Evolutionary conservation across 2,797 vertebrate genomes (phyloP), one percentile per base, ranked within the genome.

Genomic region (Microcaecilia unicolor): DNA sequence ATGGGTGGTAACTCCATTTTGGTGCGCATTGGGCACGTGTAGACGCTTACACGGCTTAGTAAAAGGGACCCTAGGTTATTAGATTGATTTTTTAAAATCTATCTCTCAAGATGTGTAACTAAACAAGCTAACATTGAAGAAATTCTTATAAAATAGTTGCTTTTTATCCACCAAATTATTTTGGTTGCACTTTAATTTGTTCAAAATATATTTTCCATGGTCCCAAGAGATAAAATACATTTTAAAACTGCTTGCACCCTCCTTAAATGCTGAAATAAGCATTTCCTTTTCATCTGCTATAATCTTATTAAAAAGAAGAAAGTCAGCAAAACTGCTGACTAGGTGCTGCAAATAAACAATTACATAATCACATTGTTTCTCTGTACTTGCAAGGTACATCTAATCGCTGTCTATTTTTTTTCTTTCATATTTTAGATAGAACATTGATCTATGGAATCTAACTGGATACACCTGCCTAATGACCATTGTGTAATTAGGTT

Each of bases 201-300:
- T 68, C 57, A 55, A 67, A 78, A 54, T 62, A 64, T 57, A n/a
- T 73, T 64, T 47, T 35, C 45, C 42, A 31, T 22, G 41, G 34
- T 62, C 73, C 57, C 58, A 21, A 5, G 55, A 64, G 68, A 73
- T 43, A 55, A 44, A 65, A 36, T 30, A 28, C 33, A 44, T 43
- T 65, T 69, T 59, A 44, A 66, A 81, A 80, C 72, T 80, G 76
- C 74, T 76, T 77, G 67, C 69, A 74, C 70, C 18, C 56, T 74
- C 76, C 66, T 66, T 66, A 76, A 68, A 73, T 72, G 68, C 68
- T 67, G 68, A 75, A 74, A 61, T 57, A 70, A 75, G 76, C 65
- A 10, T 55, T 73, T 70, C 58, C 37, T 39, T 72, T 78, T 67
- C 53, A 65, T 78, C 59, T 68, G 60, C 48, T 31, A 28, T 67